Conservation (phyloP, 2,888 invertebrate genomes). For the Sarcophaga carnaria region DNA sequence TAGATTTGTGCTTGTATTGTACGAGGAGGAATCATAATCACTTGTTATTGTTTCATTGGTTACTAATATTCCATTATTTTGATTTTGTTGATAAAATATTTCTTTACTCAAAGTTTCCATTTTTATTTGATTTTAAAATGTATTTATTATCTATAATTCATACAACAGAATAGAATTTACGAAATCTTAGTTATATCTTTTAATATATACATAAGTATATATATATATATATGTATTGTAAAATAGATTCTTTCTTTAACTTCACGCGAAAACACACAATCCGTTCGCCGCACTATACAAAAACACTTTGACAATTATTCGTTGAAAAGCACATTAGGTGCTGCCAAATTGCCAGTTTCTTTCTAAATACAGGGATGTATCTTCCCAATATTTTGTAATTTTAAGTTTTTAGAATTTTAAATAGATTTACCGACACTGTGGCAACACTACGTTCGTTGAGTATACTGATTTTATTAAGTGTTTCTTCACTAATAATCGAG, state of each 20-base stretch:
- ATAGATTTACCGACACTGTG: too few relatives aligned
- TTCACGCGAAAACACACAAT: conserved; percentile 35
- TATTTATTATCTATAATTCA: neutral
- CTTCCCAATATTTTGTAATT: too few relatives aligned
- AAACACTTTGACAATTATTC: conserved; percentile 56
- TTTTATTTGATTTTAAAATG: neutral
- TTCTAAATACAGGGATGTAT: too few relatives aligned
- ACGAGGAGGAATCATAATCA: conserved; percentile 59
- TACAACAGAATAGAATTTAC: neutral
- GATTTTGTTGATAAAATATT: conserved; percentile 55
- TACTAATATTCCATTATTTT: conserved; percentile 35
- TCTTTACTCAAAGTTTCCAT: conserved; percentile 65
- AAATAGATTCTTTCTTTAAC: conserved; percentile 26
- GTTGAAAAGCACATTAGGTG: neutral
- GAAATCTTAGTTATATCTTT: conserved; percentile 22
- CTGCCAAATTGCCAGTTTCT: neutral
- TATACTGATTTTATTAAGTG: too few relatives aligned
- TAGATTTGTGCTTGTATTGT: conserved; percentile 55
- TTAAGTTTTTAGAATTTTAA: too few relatives aligned
- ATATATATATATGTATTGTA: conserved; percentile 17
- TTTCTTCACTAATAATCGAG: too few relatives aligned
- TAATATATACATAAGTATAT: conserved; percentile 1
- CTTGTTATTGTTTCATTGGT: conserved; percentile 51
- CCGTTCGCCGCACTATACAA: conserved; percentile 33
- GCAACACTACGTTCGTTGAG: too few relatives aligned